Evolutionary conservation across 2,888 invertebrate species (phyloP), one percentile per base, ranked within the genome.

Genomic region (Eupelmus urozonus): DNA sequence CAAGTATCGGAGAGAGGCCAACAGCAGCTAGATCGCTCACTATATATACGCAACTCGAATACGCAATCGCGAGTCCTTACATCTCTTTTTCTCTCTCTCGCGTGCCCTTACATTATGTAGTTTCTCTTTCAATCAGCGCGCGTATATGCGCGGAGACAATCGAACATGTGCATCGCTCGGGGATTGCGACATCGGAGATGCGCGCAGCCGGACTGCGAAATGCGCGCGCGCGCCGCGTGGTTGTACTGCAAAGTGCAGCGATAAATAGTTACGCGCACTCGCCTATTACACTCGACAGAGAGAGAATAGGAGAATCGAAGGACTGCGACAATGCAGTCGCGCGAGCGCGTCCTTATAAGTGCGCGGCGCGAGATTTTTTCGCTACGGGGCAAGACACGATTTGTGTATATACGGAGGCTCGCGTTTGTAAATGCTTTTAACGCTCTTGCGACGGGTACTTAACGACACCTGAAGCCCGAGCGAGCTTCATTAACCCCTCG

Each of bases 401-500:
- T 66, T 57, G 23, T 53, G 63, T 20, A 18, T n/a, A n/a, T 1
- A 16, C 18, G 49, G 16, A 49, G 49, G 20, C 9, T 66, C 80
- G 29, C 79, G 29, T 42, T 27, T 57, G 42, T 27, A 57, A 57
- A 69, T 75, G 70, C 75, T 81, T 78, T 80, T 80, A 62, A 40
- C 40, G 71, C 71, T 76, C 67, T 55, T 62, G 59, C 72, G 72
- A 79, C 45, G 63, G 73, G 55, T 45, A 76, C 81, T 73, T 76
- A 42, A 77, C 77, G 82, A 81, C 80, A 80, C 80, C 65, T 80
- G 80, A 76, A 83, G 84, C 81, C 65, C 18, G 55, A 65, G 40
- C 53, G 13, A 62, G 72, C 40, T 53, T 53, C 62, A 16, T 72
- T 72, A 53, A 40, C 45, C 70, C 70, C 59, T 59, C 4, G 57